Conservation (phyloP, 2,797 vertebrate species). For the Lemur catta region DNA sequence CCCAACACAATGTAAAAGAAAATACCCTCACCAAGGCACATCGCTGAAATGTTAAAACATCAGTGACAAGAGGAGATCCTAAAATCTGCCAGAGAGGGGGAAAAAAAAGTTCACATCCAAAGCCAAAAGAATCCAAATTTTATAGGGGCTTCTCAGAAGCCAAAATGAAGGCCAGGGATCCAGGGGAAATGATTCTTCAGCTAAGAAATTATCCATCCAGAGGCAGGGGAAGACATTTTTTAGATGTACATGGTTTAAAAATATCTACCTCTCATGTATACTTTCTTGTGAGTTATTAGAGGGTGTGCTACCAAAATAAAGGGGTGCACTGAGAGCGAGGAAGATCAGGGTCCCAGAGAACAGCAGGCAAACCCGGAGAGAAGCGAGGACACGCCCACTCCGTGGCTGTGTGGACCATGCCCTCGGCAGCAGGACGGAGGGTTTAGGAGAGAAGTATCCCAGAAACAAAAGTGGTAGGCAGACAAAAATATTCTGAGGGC, state of each 20-base stretch:
- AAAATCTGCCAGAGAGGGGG: neutral
- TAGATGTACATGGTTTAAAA: neutral
- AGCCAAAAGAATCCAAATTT: neutral
- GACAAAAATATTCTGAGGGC: neutral
- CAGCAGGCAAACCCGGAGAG: neutral
- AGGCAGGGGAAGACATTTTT: neutral
- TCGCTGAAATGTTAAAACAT: neutral
- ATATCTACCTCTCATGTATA: too few species aligned
- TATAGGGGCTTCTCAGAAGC: neutral
- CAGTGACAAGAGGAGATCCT: neutral
- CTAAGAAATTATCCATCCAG: neutral
- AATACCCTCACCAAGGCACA: neutral
- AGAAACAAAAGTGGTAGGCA: neutral
- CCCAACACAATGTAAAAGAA: neutral
- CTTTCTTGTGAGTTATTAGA: neutral
- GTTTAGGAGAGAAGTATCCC: neutral
- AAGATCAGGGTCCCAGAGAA: neutral
- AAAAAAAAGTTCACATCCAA: neutral
- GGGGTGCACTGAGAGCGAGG: neutral
- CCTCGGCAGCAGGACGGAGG: neutral
- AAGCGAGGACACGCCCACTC: neutral
- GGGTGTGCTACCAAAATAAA: neutral
- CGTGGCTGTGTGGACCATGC: accelerated
- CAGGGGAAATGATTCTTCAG: neutral
- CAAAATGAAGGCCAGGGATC: neutral